phyloP scores from a whole-genome alignment of 2,797 vertebrate species.

The Alosa sapidissima region DNA sequence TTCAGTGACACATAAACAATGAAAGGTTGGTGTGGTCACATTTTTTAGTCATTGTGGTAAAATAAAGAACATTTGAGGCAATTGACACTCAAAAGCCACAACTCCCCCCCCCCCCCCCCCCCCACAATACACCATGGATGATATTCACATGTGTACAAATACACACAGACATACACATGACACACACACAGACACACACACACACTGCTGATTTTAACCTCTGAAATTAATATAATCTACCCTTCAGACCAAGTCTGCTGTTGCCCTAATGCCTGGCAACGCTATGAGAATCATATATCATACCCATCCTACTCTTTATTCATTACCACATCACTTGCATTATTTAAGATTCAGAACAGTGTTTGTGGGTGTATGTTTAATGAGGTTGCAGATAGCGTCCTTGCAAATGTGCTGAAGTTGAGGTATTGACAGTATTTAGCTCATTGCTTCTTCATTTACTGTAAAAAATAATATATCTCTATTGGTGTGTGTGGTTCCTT shows the following conservation, averaged over 20 bases:
- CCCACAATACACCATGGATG: conserved; percentile 22
- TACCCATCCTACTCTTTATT: not conserved
- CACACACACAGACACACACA: conserved; percentile 9
- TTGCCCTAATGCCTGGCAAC: not conserved
- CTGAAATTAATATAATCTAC: not conserved
- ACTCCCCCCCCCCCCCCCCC: not conserved
- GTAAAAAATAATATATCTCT: too few relatives aligned
- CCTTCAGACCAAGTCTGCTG: not conserved
- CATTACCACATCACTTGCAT: not conserved
- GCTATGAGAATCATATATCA: not conserved
- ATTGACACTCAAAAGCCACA: conserved; percentile 35
- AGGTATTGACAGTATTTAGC: not conserved
- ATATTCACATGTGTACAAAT: conserved; percentile 23
- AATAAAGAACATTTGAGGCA: conserved; percentile 41
- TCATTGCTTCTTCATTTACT: not conserved
- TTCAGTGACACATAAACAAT: conserved; percentile 48
- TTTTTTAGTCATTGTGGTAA: conserved; percentile 57
- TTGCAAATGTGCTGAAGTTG: too few relatives aligned
- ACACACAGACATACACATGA: conserved; percentile 3
- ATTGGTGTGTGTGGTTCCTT: not conserved
- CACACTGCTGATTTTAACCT: not conserved
- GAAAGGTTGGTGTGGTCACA: conserved; percentile 60
- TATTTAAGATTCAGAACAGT: too few relatives aligned
- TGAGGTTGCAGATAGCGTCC: too few relatives aligned
- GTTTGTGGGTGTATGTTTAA: too few relatives aligned